Evolutionary conservation across 2,113 vertebrate genomes (phyloP), one percentile per base, ranked within the genome.

Genomic region (Rhadina sibilatrix): DNA sequence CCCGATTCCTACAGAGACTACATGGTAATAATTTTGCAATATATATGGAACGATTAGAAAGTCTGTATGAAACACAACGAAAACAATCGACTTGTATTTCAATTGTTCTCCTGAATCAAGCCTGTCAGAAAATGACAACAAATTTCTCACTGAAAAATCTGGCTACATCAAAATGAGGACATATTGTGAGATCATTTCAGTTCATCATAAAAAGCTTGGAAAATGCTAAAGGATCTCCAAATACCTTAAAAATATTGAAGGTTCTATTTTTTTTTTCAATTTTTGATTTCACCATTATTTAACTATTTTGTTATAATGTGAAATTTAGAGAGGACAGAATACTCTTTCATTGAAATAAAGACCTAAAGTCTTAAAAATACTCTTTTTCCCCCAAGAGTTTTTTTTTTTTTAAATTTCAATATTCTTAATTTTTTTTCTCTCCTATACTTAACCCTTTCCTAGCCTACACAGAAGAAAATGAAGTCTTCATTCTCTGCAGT

Each of bases 361-460:
- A 42, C 3, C 6, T 47, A 4, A 56, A 70, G 24, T 57, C 12
- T 53, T 42, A 56, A 50, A 50, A 66, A 28, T 20, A 28, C 3
- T 1, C 12, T 23, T 27, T 22, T 5, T 6, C 6, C 12, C 15
- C 3, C 2, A 42, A 59, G 2, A 56, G 21, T 7, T 2, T 15
- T 5, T 12, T 49, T 53, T 44, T 42, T 10, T 19, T 12, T 5
- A 2, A 52, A 33, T 17, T 15, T 75, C 20, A 30, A 12, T 20
- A 37, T 33, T 42, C 5, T 28, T 38, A 30, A 35, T 23, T 15
- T 40, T 61, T 59, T 56, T 75, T 25, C n/a, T 72, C 10, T 46
- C 27, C 50, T 72, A 9, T 27, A 31, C 3, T 54, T 47, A 12
- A 49, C 16, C 13, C 6, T 52, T 56, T 30, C 11, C 5, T 37